A percentile compares a stretch with the other conserved stretches of the same genome.
These are phyloP conservation scores for Tupiocoris notatus DNA, from an alignment of 2,888 invertebrate genomes.

Conservation along the genomic window DNA sequence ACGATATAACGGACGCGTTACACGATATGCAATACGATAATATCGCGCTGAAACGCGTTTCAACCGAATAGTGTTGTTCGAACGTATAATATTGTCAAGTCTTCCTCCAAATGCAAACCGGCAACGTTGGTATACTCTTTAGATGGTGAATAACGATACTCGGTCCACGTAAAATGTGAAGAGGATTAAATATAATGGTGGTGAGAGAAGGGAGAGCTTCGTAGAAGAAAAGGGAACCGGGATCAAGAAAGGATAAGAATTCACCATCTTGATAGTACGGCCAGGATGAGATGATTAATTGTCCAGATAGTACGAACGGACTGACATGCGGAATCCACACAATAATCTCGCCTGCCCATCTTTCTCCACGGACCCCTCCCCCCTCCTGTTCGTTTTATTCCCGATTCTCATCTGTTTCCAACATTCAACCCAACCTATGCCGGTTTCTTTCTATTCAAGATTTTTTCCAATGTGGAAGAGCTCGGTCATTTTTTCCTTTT, in stretches of 20 bases:
- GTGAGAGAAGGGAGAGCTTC: not conserved
- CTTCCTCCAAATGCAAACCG: not conserved
- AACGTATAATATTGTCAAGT: not conserved
- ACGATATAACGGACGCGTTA: too few relatives aligned
- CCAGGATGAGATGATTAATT: slow-evolving; percentile 30
- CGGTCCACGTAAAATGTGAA: not conserved
- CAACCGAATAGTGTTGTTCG: too few relatives aligned
- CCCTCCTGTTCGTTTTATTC: not conserved
- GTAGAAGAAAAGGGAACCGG: not conserved
- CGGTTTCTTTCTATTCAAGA: too few relatives aligned
- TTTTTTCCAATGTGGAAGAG: too few relatives aligned
- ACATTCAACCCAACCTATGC: not conserved
- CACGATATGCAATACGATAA: too few relatives aligned
- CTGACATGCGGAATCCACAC: slow-evolving; percentile 27
- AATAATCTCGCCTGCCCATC: slow-evolving; percentile 21
- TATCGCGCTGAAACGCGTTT: too few relatives aligned
- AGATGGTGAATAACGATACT: not conserved
- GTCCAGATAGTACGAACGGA: slow-evolving; percentile 25
- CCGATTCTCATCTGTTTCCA: not conserved
- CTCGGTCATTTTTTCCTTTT: too few relatives aligned
- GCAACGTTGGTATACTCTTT: not conserved
- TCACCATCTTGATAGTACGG: slow-evolving; percentile 19
- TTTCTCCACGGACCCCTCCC: slow-evolving; percentile 15
- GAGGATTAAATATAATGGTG: not conserved
- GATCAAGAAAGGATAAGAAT: slow-evolving; percentile 20